A percentile compares a stretch with the other conserved stretches of the same genome.
These are phyloP conservation scores for Diaphora mendica DNA, from an alignment of 2,888 invertebrate genomes.

Conservation along the genomic window DNA sequence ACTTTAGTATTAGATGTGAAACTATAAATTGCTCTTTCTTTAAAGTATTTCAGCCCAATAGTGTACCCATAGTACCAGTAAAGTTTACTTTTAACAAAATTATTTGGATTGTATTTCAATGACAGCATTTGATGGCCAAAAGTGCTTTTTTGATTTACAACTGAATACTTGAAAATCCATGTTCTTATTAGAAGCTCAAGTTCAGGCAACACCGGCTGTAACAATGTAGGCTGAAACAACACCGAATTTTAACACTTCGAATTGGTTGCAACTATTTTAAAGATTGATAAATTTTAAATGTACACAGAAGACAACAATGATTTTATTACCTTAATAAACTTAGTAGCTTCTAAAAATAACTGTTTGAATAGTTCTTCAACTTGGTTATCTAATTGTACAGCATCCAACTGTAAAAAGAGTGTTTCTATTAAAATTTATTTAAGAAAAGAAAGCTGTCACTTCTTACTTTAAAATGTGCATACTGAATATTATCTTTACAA, in stretches of 20 bases:
- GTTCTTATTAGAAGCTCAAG: constrained; percentile 89
- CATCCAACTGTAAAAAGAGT: constrained; percentile 88
- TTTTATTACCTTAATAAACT: constrained; percentile 87
- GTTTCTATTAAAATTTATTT: background rate
- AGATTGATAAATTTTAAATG: background rate
- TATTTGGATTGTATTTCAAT: constrained; percentile 89
- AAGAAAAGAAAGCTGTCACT: background rate
- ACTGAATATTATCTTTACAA: background rate
- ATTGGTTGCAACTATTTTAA: background rate
- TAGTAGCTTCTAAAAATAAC: constrained; percentile 88
- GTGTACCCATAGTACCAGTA: constrained; percentile 87
- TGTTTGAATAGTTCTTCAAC: constrained; percentile 90
- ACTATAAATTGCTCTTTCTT: constrained; percentile 86
- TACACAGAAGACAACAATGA: background rate
- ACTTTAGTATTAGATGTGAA: constrained; percentile 78
- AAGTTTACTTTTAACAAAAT: constrained; percentile 86
- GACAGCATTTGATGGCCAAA: constrained; percentile 95
- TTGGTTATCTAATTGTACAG: constrained; percentile 92
- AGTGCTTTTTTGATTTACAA: constrained; percentile 89
- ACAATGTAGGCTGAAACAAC: constrained; percentile 86
- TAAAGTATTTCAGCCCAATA: constrained; percentile 88
- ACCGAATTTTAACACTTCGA: background rate
- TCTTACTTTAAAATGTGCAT: background rate
- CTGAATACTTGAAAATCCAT: constrained; percentile 90
- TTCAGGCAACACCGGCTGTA: constrained; percentile 89